These are phyloP conservation scores for Lacerta agilis DNA, from an alignment of 2,797 vertebrate species.

Conservation along the genomic window DNA sequence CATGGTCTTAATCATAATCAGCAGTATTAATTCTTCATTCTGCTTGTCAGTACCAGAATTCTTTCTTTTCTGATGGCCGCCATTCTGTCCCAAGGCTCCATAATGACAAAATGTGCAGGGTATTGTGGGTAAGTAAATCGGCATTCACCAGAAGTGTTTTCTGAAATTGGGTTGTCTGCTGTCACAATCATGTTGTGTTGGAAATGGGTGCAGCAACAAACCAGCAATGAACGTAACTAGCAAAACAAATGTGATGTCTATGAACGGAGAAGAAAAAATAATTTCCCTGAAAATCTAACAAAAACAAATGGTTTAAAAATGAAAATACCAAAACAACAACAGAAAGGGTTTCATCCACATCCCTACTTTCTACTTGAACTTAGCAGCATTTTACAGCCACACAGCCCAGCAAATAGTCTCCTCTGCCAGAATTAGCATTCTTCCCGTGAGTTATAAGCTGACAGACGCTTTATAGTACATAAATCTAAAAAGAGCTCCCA, in stretches of 20 bases:
- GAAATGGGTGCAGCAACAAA: too few relatives aligned
- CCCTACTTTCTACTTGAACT: background rate
- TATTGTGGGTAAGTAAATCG: background rate
- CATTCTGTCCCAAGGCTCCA: background rate
- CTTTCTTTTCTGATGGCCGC: too few relatives aligned
- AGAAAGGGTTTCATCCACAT: background rate
- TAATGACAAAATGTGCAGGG: background rate
- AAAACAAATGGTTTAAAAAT: background rate
- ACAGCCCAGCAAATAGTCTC: background rate
- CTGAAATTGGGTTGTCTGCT: background rate
- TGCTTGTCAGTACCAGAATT: background rate
- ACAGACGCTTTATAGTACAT: slow-evolving; percentile 15
- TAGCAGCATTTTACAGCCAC: background rate
- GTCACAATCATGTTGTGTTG: background rate
- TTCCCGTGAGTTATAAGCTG: slow-evolving; percentile 6
- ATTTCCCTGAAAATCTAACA: background rate
- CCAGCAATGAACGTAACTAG: background rate
- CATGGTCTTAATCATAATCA: background rate
- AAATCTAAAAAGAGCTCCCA: slow-evolving; percentile 5
- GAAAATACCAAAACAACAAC: background rate
- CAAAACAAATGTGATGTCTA: background rate
- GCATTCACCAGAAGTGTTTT: background rate
- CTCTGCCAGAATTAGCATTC: slow-evolving; percentile 2
- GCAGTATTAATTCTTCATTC: background rate
- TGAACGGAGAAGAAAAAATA: background rate